Conservation (phyloP, 2,888 invertebrate species). For the Clitarchus hookeri region DNA sequence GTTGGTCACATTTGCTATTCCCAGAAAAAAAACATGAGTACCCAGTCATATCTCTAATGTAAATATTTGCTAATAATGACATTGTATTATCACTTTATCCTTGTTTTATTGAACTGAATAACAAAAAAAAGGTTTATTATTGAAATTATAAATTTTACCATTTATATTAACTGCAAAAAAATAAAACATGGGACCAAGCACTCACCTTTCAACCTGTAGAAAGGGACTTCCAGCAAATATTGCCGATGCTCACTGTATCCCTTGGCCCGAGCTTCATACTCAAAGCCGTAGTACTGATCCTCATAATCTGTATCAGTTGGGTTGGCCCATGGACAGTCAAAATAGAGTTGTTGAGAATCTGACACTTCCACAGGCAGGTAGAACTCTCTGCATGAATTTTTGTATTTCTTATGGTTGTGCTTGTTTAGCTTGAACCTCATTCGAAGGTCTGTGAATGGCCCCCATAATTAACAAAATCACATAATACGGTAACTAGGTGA, state of each 20-base stretch:
- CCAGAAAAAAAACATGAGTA: no score
- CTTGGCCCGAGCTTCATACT: neutral
- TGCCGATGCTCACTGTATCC: neutral
- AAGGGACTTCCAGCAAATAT: neutral
- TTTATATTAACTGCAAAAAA: neutral
- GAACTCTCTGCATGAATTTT: neutral
- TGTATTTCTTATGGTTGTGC: neutral
- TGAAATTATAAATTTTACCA: no score
- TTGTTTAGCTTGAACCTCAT: neutral
- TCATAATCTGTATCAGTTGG: neutral
- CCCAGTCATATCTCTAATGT: no score
- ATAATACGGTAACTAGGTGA: no score
- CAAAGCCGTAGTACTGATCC: neutral
- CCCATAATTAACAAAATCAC: neutral
- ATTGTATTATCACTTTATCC: no score
- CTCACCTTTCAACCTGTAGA: neutral
- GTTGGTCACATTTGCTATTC: neutral
- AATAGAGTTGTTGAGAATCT: neutral
- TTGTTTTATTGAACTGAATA: no score
- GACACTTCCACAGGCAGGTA: neutral
- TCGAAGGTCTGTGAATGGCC: neutral
- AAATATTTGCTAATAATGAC: no score
- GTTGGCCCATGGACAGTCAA: neutral
- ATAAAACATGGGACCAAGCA: neutral
- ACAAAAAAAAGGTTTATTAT: no score